phyloP scores from a whole-genome alignment of 37 sponge, comb jelly and placozoan genomes.

The Corticium candelabrum region DNA sequence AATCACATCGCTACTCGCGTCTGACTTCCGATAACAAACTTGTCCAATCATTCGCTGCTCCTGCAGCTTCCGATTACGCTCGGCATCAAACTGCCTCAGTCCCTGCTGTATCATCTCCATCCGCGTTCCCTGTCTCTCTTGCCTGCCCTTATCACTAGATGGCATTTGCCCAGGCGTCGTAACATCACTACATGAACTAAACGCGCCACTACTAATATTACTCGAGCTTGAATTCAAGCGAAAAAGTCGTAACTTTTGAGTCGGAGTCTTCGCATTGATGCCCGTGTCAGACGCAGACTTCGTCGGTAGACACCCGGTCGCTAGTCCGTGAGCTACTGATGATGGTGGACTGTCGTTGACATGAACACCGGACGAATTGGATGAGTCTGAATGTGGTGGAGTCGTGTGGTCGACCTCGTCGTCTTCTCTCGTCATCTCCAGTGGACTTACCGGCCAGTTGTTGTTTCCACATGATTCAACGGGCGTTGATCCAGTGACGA shows the following conservation, averaged over 20 bases:
- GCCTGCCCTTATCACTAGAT: background rate
- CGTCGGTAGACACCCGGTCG: too few species aligned
- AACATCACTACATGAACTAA: background rate
- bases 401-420: background rate
- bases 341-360: slow-evolving; percentile 1
- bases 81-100: background rate
- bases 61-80: background rate
- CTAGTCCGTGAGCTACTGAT: too few species aligned
- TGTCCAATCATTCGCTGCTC: slow-evolving; percentile 18
- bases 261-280: too few species aligned
- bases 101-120: background rate
- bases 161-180: background rate
- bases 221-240: too few species aligned
- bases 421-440: background rate
- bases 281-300: too few species aligned
- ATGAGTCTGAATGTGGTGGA: background rate
- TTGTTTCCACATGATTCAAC: too few species aligned
- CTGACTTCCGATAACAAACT: background rate
- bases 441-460: background rate
- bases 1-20: background rate
- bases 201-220: background rate
- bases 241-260: too few species aligned
- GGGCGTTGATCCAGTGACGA: too few species aligned
- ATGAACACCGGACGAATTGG: background rate
- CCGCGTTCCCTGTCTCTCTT: background rate